Base-by-base conservation (phyloP, 2,888 invertebrate species). In the Agelastica alni region DNA sequence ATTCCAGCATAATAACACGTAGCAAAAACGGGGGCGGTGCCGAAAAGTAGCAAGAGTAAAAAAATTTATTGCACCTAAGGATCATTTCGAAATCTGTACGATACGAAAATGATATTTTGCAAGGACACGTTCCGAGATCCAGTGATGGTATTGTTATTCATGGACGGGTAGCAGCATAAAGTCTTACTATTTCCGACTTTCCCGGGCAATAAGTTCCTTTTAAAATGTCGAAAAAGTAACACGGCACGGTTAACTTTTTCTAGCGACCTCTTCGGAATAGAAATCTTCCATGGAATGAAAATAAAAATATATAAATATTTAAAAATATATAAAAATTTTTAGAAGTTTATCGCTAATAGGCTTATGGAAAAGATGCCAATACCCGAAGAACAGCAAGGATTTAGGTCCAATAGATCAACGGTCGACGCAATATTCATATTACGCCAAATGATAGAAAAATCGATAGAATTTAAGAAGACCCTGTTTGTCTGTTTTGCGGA, bases 71-170 rank as follows among this genome's bases (percentile, higher is more conserved):
- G 39, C 37, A 56, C 43, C 51, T 56, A 46, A 46, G 56, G 51
- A 51, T 42, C 51, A 41, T 51, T 46, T 42, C 34, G 46, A 57
- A 53, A 53, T 47, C 56, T 42, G 43, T 47, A 45, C 28, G 51
- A 56, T 56, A 48, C 46, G 53, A 56, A 57, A 56, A 51, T 59
- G 58, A 63, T 60, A 60, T 65, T 60, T 63, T 62, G 62, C 65
- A 60, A 37, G 30, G 42, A 56, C 63, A 63, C 65, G 63, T 61
- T 62, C 46, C 18, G 47, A 22, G 45, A 46, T 53, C 48, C 46
- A 51, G 51, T 46, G 54, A 56, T 56, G 58, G 54, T 58, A 61
- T 63, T 63, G 63, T 62, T 63, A 64, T 66, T 63, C 63, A 64
- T 60, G 63, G 61, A 49, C 59, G 58, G 34, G 41, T 47, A 30